phyloP scores from a whole-genome alignment of 2,113 vertebrate species.

The Tychaedon coryphoeus region DNA sequence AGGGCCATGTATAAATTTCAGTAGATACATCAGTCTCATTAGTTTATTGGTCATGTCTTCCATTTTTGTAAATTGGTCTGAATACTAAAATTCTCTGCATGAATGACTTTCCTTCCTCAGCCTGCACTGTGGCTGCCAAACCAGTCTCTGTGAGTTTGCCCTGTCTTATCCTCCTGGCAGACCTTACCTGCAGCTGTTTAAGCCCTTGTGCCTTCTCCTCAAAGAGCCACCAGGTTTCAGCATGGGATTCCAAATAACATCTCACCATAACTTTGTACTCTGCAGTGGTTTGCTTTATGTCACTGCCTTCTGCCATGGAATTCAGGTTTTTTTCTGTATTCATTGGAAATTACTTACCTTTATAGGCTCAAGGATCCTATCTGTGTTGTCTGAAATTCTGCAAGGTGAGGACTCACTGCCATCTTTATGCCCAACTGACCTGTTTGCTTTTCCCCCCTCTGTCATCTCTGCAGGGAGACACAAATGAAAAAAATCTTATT shows the following conservation, averaged over 20 bases:
- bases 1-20: not conserved
- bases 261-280: not conserved
- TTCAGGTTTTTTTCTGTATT: not conserved
- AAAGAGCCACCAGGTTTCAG: not conserved
- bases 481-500: not conserved
- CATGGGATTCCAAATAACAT: not conserved
- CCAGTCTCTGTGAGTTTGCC: not conserved
- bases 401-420: not conserved
- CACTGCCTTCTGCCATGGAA: not conserved
- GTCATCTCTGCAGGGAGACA: not conserved
- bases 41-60: not conserved
- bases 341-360: not conserved
- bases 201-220: not conserved
- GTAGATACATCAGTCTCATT: not conserved
- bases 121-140: not conserved
- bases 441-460: not conserved
- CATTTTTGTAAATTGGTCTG: not conserved
- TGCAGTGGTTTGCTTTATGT: not conserved
- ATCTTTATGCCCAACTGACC: not conserved
- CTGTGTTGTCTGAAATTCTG: not conserved
- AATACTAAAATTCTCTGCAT: not conserved
- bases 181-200: not conserved
- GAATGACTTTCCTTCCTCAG: not conserved
- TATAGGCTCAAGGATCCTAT: not conserved
- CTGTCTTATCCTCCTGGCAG: not conserved